These are phyloP conservation scores for Tauraco hartlaubi DNA, from an alignment of 2,797 vertebrate species.

Conservation along the genomic window DNA sequence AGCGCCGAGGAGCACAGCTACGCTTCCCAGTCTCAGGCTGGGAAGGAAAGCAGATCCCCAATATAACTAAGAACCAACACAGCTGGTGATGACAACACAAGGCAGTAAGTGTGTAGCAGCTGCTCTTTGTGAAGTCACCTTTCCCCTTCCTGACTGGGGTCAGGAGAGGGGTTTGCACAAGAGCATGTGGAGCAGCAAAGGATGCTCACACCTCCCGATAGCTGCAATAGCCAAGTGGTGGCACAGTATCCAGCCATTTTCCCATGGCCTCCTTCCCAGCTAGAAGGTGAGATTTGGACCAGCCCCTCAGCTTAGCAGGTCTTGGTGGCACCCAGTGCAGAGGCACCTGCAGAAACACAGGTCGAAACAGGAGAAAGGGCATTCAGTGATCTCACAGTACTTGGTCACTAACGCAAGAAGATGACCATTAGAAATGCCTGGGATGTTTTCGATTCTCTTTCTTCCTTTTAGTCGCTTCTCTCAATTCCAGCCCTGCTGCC, in stretches of 20 bases:
- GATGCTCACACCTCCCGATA: neutral
- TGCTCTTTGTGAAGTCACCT: neutral
- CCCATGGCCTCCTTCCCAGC: neutral
- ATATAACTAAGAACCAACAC: neutral
- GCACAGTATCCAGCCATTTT: neutral
- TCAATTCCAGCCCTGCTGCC: neutral
- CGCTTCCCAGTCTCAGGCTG: neutral
- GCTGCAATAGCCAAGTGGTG: neutral
- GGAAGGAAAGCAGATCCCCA: neutral
- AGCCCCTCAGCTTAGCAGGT: neutral
- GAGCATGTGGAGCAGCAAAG: fast-evolving
- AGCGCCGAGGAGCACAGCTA: neutral
- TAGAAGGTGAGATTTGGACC: neutral
- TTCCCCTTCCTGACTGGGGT: neutral
- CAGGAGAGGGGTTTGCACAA: neutral
- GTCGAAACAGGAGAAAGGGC: neutral
- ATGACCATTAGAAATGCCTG: neutral
- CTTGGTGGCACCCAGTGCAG: neutral
- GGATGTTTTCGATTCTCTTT: neutral
- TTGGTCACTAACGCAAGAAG: neutral
- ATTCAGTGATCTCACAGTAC: neutral
- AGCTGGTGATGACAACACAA: neutral
- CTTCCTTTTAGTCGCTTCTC: neutral
- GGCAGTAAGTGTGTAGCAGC: neutral
- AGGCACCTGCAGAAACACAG: neutral